phyloP scores from a whole-genome alignment of 2,113 vertebrate species.

The Phocoena phocoena region DNA sequence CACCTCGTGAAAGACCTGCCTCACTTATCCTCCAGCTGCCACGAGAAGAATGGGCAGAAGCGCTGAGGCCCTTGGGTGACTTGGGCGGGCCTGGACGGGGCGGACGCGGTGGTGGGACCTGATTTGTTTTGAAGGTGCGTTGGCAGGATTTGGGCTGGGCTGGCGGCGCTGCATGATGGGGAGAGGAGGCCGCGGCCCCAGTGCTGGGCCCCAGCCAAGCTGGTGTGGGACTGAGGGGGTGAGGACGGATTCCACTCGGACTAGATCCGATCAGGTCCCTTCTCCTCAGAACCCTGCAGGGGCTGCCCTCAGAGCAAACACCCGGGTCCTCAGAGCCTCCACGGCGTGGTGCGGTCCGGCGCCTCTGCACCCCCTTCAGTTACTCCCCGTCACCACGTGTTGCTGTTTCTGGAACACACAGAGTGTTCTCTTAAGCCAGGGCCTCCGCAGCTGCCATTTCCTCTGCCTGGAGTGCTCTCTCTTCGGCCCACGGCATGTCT shows the following conservation, averaged over 20 bases:
- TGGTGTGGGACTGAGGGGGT: neutral
- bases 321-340: neutral
- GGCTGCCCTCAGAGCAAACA: neutral
- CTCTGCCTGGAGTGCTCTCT: neutral
- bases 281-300: neutral
- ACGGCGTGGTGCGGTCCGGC: fast-evolving
- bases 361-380: neutral
- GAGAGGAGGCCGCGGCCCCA: neutral
- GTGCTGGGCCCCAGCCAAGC: too few relatives aligned
- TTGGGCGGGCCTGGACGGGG: neutral
- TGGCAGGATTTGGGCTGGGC: neutral
- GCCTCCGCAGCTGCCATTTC: neutral
- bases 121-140: neutral
- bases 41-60: too few relatives aligned
- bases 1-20: neutral
- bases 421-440: neutral
- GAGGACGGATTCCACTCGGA: neutral
- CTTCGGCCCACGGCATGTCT: neutral
- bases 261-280: neutral
- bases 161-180: neutral
- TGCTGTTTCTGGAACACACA: neutral
- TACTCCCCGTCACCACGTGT: neutral
- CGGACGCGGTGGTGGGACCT: neutral
- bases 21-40: neutral
- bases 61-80: neutral